Base-by-base conservation (phyloP, 2,113 vertebrate species). In the Chunga burmeisteri region DNA sequence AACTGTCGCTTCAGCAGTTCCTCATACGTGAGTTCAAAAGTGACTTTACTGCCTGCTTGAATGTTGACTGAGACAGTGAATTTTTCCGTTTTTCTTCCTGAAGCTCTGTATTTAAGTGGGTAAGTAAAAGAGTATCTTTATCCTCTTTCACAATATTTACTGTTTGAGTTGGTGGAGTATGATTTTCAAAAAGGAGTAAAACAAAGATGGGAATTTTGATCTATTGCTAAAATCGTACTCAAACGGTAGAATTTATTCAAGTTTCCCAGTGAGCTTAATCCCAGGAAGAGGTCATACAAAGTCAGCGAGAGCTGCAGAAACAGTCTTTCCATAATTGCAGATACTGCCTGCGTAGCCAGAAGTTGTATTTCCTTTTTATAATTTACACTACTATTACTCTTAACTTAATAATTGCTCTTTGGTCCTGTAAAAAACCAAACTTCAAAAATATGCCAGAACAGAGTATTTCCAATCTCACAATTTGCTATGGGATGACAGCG, bases 1-100 rank as follows among this genome's bases (percentile, higher is more conserved):
- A 98, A 98, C 9, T 78, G 98, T 26, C 99, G 97, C 90, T 98
- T 99, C 79, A 99, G 97, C 86, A 99, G 88, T 93, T 99, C 99
- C 96, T 99, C 99, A 0, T 99, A 99, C 9, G 98, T 98, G 94
- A 99, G 98, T 82, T 98, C 98, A 98, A 99, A 99, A 11, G 97
- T 99, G 82, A 99, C 98, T 96, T 99, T 99, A 96, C 99, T 99
- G 94, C 95, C 97, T 94, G 99, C 97, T 42, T 98, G 98, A 50
- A 99, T 47, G 7, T 98, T 98, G 88, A 99, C 98, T 11, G 99
- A 99, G 67, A 99, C 99, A 70, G 98, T 98, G 93, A 99, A 99
- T 89, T 99, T 99, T 88, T 99, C 99, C 52, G 99, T 98, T 38
- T 98, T 99, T 85, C 99, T 98, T 58, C 99, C 99, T 5, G 99